Conservation (phyloP, 64 coral and sea anemone genomes). For the Montipora capricornis region DNA sequence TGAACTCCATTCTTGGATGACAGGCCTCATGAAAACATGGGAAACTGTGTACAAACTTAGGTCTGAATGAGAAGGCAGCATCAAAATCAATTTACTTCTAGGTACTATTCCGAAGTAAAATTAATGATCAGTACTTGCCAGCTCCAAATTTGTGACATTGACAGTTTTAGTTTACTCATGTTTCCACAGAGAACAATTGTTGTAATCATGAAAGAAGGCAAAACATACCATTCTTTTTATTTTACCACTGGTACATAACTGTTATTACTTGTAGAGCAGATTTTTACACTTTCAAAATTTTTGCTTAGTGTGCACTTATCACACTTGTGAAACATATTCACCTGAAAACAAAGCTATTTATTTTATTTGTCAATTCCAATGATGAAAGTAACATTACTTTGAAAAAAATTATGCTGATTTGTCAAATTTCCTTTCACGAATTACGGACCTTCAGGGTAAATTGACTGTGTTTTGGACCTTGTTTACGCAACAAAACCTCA, state of each 20-base stretch:
- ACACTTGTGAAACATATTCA: too few species aligned
- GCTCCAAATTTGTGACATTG: not conserved
- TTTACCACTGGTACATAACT: not conserved
- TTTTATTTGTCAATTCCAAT: too few species aligned
- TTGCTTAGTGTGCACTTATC: not conserved
- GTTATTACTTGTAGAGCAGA: not conserved
- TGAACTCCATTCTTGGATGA: constrained; percentile 58
- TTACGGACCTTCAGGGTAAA: too few species aligned
- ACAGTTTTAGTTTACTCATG: not conserved
- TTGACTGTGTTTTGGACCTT: too few species aligned
- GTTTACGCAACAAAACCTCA: not conserved
- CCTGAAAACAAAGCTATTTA: too few species aligned
- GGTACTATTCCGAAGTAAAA: not conserved
- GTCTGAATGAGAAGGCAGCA: not conserved
- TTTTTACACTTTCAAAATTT: not conserved
- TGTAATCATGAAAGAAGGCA: not conserved
- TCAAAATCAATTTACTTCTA: constrained; percentile 31
- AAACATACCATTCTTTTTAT: not conserved
- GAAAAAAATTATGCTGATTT: too few species aligned
- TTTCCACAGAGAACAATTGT: not conserved
- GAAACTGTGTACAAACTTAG: constrained; percentile 8
- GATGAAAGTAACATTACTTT: too few species aligned
- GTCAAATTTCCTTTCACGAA: too few species aligned
- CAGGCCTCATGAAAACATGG: constrained; percentile 14
- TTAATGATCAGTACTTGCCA: not conserved